phyloP scores from a whole-genome alignment of 2,113 vertebrate genomes.

The Prolemur simus region DNA sequence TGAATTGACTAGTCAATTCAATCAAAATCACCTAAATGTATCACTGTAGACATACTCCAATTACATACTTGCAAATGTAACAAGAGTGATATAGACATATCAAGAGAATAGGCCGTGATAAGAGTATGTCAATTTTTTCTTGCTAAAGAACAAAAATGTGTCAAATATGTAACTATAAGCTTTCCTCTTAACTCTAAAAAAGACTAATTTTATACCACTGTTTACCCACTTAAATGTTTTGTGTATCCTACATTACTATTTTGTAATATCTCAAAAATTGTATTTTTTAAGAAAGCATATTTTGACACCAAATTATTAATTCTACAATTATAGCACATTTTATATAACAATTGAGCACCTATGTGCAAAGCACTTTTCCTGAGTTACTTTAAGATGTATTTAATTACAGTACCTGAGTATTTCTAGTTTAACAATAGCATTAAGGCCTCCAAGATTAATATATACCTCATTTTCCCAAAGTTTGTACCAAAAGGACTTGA shows the following conservation, averaged over 20 bases:
- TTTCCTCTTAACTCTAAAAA: background rate
- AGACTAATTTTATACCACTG: background rate
- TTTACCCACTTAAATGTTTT: background rate
- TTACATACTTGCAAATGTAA: background rate
- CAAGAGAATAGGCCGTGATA: background rate
- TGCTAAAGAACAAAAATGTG: conserved; percentile 3
- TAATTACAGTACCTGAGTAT: background rate
- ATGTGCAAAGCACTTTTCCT: background rate
- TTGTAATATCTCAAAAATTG: background rate
- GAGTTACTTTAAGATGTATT: background rate
- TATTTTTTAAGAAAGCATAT: background rate
- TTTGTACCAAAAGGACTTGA: background rate
- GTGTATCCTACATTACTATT: background rate
- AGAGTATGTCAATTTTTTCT: background rate
- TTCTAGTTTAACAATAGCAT: background rate
- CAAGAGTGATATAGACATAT: background rate
- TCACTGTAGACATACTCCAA: conserved; percentile 9
- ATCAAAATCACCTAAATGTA: conserved; percentile 13
- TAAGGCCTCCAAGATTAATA: background rate
- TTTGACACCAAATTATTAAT: conserved; percentile 32
- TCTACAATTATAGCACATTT: conserved; percentile 44
- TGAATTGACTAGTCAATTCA: conserved; percentile 26
- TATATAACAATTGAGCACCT: background rate
- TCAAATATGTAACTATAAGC: background rate
- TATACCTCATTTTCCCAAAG: background rate